Evolutionary conservation across 2,888 invertebrate genomes (phyloP).

Genomic region (Drosophila silvestris): DNA sequence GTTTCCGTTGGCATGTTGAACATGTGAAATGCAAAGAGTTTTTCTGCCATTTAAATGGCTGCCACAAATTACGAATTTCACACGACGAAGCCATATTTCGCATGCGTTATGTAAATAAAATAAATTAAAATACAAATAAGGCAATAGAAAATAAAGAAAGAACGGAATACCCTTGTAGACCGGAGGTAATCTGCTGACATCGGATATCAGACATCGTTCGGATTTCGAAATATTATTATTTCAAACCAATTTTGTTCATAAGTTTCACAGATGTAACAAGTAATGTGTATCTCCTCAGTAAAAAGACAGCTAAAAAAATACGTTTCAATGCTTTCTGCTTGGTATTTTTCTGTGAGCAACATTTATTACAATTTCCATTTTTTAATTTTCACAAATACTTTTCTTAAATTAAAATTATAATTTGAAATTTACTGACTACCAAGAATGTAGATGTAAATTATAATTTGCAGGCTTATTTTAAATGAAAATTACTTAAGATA

Average conservation of each 20-base stretch:
- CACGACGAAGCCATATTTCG: conserved; percentile 40
- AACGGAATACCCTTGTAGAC: not conserved
- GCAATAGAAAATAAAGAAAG: not conserved
- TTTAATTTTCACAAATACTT: not conserved
- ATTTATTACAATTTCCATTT: not conserved
- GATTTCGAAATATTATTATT: not conserved
- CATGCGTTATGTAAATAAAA: conserved; percentile 13
- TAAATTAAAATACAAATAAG: not conserved
- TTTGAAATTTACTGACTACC: no score
- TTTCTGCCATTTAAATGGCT: conserved; percentile 40
- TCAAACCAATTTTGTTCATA: not conserved
- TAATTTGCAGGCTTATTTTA: not conserved
- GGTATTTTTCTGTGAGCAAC: no score
- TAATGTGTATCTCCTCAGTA: not conserved
- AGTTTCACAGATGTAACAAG: not conserved
- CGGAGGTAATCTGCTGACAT: not conserved
- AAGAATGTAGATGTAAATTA: no score
- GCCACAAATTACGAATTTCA: conserved; percentile 53
- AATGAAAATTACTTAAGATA: not conserved
- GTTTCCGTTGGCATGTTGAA: not conserved
- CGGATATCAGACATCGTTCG: not conserved
- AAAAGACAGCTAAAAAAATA: not conserved
- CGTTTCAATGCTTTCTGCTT: not conserved
- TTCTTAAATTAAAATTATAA: not conserved
- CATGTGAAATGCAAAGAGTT: conserved; percentile 17